These are phyloP conservation scores for Atethmia centrago DNA, from an alignment of 2,888 invertebrate genomes.

Conservation along the genomic window DNA sequence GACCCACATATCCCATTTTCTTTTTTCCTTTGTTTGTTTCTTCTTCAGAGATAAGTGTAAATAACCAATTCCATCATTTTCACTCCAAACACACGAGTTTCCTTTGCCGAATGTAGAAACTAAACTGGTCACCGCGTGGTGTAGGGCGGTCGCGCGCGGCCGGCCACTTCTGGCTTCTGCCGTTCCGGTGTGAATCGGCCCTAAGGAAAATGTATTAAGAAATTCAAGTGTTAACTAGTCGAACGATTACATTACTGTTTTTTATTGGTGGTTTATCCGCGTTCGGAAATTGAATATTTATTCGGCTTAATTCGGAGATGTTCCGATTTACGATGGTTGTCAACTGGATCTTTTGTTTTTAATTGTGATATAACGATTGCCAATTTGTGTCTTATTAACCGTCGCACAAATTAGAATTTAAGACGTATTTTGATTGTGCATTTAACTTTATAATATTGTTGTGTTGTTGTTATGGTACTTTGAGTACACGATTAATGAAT, in stretches of 20 bases:
- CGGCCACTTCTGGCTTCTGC: no score
- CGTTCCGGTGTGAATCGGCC: no score
- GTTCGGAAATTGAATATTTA: conserved; percentile 17
- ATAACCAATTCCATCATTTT: no score
- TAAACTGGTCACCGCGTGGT: no score
- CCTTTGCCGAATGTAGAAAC: no score
- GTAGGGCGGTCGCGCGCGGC: no score
- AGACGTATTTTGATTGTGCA: conserved; percentile 70
- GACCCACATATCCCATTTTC: no score
- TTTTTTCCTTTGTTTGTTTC: no score
- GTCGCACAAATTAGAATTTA: conserved; percentile 55
- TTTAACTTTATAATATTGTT: conserved; percentile 59
- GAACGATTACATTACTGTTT: conserved; percentile 22
- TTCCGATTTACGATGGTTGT: conserved; percentile 23
- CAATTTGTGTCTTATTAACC: conserved; percentile 57
- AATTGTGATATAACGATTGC: conserved; percentile 57
- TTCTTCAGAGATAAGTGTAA: no score
- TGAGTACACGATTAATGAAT: conserved; percentile 78
- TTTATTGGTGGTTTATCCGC: conserved; percentile 20
- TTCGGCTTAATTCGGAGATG: conserved; percentile 30
- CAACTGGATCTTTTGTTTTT: conserved; percentile 44
- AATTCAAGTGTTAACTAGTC: conserved; percentile 49
- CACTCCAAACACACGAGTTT: no score
- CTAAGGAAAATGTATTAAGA: conserved; percentile 45
- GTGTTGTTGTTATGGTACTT: conserved; percentile 80